Percentiles rank a stretch among this genome's conserved stretches.
Conservation (phyloP, 2,888 invertebrate genomes). For the Dinocampus coccinellae region DNA sequence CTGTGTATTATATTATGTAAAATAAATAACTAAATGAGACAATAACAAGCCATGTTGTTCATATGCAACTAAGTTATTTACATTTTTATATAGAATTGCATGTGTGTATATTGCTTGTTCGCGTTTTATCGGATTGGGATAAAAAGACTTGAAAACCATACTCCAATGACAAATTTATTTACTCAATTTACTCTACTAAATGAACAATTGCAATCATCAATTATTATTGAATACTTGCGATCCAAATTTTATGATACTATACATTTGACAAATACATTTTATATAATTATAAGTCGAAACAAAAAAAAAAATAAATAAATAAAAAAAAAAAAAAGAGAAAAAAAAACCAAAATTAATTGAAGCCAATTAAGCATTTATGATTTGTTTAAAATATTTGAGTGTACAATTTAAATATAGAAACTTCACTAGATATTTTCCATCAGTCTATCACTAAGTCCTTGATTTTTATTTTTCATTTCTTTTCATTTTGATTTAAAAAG, state of each 20-base stretch:
- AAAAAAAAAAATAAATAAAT: too few relatives aligned
- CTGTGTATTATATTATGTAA: neutral
- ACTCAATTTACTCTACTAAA: constrained; percentile 15
- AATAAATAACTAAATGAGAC: neutral
- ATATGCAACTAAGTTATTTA: neutral
- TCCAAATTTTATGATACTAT: constrained; percentile 3
- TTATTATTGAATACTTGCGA: constrained; percentile 8
- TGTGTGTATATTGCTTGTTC: neutral
- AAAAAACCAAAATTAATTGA: constrained; percentile 2
- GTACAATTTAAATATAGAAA: neutral
- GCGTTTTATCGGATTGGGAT: constrained; percentile 17
- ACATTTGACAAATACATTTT: constrained; percentile 16
- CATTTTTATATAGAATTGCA: neutral
- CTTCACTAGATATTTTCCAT: neutral
- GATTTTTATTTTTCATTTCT: neutral
- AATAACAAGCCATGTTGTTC: neutral
- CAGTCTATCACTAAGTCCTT: neutral
- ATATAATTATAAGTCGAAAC: constrained; percentile 7
- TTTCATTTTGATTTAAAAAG: constrained; percentile 6
- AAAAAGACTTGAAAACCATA: constrained; percentile 26
- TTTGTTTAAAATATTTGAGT: constrained; percentile 41
- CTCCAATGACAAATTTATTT: constrained; percentile 32
- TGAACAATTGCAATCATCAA: constrained; percentile 23
- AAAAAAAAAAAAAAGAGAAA: too few relatives aligned
- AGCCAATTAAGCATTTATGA: constrained; percentile 28